These are phyloP conservation scores for Mesorhabditis belari DNA, from an alignment of 2,888 invertebrate genomes.

Conservation along the genomic window DNA sequence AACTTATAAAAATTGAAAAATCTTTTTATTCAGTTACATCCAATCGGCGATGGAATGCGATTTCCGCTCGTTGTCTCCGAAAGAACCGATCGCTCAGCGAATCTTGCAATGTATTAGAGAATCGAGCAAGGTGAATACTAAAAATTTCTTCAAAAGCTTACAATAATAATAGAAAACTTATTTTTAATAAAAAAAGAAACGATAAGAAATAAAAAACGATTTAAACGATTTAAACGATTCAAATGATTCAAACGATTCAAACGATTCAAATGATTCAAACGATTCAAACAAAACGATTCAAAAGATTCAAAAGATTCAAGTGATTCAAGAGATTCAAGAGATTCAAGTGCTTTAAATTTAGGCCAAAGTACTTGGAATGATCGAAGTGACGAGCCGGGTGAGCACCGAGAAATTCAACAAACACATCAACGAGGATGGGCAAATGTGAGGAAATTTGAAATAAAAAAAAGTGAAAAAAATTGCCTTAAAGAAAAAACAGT, in stretches of 20 bases:
- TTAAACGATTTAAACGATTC: too few relatives aligned
- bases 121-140: constrained; percentile 1
- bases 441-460: too few relatives aligned
- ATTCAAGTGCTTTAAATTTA: too few relatives aligned
- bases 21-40: constrained; percentile 52
- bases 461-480: too few relatives aligned
- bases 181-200: too few relatives aligned
- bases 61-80: constrained; percentile 53
- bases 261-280: too few relatives aligned
- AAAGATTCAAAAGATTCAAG: too few relatives aligned
- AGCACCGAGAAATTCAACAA: not conserved
- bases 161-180: not conserved
- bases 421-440: not conserved
- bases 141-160: constrained; percentile 17
- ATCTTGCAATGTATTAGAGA: constrained; percentile 59
- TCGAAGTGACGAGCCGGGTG: not conserved
- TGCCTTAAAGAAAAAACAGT: too few relatives aligned
- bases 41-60: constrained; percentile 53
- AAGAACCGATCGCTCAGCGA: constrained; percentile 56
- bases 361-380: not conserved
- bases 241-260: too few relatives aligned
- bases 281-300: too few relatives aligned
- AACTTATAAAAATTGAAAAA: too few relatives aligned
- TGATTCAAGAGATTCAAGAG: not conserved
- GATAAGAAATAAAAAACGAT: too few relatives aligned